phyloP scores from a whole-genome alignment of 2,888 invertebrate species.

The Tetheella fluctuosa region DNA sequence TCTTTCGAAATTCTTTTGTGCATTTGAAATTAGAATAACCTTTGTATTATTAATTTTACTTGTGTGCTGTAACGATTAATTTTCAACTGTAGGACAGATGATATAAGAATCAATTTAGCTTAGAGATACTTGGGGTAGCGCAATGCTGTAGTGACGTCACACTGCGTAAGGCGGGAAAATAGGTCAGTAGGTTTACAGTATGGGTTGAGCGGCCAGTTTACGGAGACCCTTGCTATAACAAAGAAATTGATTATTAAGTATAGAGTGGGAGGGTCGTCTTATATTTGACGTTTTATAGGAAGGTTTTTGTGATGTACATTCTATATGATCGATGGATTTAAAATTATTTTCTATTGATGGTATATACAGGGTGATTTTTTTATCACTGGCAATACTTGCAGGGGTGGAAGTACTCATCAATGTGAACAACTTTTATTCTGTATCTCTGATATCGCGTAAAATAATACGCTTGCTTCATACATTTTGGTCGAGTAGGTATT shows the following conservation, averaged over 20 bases:
- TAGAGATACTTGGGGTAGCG: constrained; percentile 48
- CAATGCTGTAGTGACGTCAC: constrained; percentile 71
- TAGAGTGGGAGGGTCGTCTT: not conserved
- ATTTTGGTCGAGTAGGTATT: too few relatives aligned
- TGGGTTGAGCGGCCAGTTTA: constrained; percentile 33
- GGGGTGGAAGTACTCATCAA: too few relatives aligned
- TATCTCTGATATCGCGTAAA: too few relatives aligned
- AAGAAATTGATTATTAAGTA: not conserved
- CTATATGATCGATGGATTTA: constrained; percentile 7
- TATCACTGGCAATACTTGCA: too few relatives aligned
- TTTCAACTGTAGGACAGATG: constrained; percentile 25
- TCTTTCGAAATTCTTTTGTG: not conserved
- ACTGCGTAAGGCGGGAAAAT: constrained; percentile 65
- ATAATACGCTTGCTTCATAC: too few relatives aligned
- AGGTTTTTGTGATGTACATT: constrained; percentile 10
- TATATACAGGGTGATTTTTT: not conserved
- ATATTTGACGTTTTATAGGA: not conserved
- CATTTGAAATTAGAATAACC: constrained; percentile 8
- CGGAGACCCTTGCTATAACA: constrained; percentile 31
- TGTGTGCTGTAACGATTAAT: constrained; percentile 14
- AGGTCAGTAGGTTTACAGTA: constrained; percentile 63
- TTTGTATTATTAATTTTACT: constrained; percentile 9
- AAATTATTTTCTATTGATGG: not conserved
- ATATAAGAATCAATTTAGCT: constrained; percentile 42
- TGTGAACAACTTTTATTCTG: too few relatives aligned